These are phyloP conservation scores for Sebastes taczanowskii DNA, from an alignment of 2,797 vertebrate genomes.

Conservation along the genomic window DNA sequence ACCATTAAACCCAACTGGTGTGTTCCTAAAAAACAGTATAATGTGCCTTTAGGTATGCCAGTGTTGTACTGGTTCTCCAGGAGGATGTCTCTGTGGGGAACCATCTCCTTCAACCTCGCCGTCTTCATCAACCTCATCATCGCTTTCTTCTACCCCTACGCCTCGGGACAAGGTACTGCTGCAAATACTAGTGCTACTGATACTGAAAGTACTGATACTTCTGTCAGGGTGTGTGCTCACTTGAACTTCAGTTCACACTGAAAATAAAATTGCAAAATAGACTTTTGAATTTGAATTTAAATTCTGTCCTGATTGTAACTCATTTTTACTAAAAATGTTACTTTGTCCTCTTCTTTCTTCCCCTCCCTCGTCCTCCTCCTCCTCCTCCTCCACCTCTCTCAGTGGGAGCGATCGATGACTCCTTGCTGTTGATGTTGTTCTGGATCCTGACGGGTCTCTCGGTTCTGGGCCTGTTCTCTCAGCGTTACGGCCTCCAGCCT, in stretches of 20 bases:
- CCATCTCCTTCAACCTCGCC: constrained; percentile 97
- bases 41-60: constrained; percentile 83
- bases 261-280: too few species aligned
- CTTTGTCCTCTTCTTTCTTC: background rate
- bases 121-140: constrained; percentile 99
- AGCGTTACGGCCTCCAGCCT: constrained; percentile 90
- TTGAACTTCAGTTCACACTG: too few species aligned
- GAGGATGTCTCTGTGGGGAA: constrained; percentile 97
- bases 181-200: background rate
- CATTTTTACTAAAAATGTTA: too few species aligned
- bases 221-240: too few species aligned
- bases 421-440: constrained; percentile 89
- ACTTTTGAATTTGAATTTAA: too few species aligned
- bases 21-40: background rate
- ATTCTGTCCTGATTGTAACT: too few species aligned
- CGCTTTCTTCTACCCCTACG: constrained; percentile 96
- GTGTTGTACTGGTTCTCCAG: constrained; percentile 97
- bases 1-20: background rate
- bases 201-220: background rate
- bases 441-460: constrained; percentile 93
- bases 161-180: constrained; percentile 75
- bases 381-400: background rate
- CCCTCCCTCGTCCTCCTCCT: background rate
- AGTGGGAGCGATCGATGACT: constrained; percentile 89
- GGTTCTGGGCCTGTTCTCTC: constrained; percentile 88